Conservation (phyloP, 2,888 invertebrate genomes). For the Sepioteuthis lessoniana region DNA sequence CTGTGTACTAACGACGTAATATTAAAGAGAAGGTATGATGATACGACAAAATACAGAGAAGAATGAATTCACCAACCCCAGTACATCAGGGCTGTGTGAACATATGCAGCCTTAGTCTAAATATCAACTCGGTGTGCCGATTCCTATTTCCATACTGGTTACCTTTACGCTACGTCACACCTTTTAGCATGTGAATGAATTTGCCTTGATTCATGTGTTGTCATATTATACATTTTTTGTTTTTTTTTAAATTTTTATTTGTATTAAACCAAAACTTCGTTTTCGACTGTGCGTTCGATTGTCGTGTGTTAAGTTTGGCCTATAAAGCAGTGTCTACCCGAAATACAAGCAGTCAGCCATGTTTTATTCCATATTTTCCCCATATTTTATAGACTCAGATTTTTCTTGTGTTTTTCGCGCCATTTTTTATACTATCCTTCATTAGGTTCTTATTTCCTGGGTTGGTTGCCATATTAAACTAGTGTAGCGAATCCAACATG, state of each 20-base stretch:
- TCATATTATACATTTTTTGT: neutral
- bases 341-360: conserved; percentile 5
- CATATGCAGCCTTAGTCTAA: no score
- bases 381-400: neutral
- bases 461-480: neutral
- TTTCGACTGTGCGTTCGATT: neutral
- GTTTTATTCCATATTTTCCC: neutral
- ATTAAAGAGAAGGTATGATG: no score
- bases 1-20: no score
- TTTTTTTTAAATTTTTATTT: neutral
- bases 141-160: no score
- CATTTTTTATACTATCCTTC: neutral
- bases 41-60: no score
- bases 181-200: no score
- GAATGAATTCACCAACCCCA: no score
- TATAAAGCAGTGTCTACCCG: neutral
- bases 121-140: no score
- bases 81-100: no score
- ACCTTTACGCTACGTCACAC: no score
- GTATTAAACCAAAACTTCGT: neutral
- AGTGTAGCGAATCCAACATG: neutral
- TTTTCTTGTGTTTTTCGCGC: neutral
- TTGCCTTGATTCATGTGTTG: neutral
- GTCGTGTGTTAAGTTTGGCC: no score
- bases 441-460: neutral